Conservation (phyloP, 2,113 vertebrate genomes). For the Condylura cristata region DNA sequence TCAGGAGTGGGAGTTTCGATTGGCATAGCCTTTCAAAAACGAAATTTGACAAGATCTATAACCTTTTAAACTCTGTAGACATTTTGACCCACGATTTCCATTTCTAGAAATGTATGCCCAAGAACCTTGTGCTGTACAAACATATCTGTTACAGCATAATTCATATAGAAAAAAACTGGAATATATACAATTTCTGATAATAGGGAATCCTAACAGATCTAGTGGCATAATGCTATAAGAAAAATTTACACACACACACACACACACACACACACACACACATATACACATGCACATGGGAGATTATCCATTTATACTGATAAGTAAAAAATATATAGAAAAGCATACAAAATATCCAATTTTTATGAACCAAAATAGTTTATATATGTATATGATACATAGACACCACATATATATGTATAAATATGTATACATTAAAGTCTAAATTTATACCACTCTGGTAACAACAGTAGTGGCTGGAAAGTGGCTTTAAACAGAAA, state of each 20-base stretch:
- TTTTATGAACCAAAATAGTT: slow-evolving; percentile 18
- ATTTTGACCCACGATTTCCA: not conserved
- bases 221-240: not conserved
- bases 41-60: not conserved
- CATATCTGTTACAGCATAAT: not conserved
- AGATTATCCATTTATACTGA: not conserved
- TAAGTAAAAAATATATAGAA: not conserved
- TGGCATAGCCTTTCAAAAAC: not conserved
- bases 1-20: not conserved
- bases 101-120: not conserved
- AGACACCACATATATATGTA: too few relatives aligned
- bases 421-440: not conserved
- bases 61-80: not conserved
- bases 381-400: not conserved
- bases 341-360: not conserved
- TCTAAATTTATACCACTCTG: not conserved
- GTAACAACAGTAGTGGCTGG: not conserved
- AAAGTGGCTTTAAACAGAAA: not conserved
- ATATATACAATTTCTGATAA: slow-evolving; percentile 35
- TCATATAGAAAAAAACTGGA: not conserved
- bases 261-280: too few relatives aligned
- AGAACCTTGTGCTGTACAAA: not conserved
- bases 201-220: not conserved
- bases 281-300: not conserved
- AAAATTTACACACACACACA: not conserved